A percentile compares a stretch with the other conserved stretches of the same genome.
These are phyloP conservation scores for Heliornis fulica DNA, from an alignment of 2,113 vertebrate species.

Conservation along the genomic window DNA sequence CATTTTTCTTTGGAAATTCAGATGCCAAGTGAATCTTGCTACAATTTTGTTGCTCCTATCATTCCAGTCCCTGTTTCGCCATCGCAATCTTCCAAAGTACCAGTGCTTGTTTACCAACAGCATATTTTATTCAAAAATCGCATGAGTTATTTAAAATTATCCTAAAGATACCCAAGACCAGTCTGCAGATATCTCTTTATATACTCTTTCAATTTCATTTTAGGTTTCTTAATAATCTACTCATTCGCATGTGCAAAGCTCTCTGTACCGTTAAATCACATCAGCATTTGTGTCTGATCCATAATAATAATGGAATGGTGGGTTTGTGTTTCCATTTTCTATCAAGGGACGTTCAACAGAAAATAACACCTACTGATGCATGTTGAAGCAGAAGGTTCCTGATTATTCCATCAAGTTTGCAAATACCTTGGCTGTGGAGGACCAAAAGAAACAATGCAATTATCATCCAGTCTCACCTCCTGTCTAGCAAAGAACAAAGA, in stretches of 20 bases:
- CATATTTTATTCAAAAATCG: neutral
- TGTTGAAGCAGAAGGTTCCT: neutral
- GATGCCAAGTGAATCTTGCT: neutral
- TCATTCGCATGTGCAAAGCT: neutral
- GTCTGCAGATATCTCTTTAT: constrained; percentile 19
- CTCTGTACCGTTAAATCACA: constrained; percentile 2
- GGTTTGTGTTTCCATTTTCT: neutral
- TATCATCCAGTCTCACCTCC: neutral
- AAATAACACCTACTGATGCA: neutral
- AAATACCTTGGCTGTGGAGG: neutral
- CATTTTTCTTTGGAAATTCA: constrained; percentile 13
- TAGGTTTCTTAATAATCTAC: neutral
- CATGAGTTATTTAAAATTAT: neutral
- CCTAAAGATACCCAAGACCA: neutral
- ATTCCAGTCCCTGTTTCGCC: neutral
- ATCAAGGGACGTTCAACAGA: neutral
- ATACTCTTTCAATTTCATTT: constrained; percentile 15
- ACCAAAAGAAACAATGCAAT: neutral
- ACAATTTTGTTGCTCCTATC: neutral
- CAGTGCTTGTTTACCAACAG: neutral
- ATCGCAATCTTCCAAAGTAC: neutral
- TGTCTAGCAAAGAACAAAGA: neutral
- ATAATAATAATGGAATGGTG: neutral
- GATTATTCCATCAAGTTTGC: neutral
- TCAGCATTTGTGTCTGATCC: constrained; percentile 10